These are phyloP conservation scores for Tangachromis dhanisi DNA, from an alignment of 2,113 vertebrate species.

Conservation along the genomic window DNA sequence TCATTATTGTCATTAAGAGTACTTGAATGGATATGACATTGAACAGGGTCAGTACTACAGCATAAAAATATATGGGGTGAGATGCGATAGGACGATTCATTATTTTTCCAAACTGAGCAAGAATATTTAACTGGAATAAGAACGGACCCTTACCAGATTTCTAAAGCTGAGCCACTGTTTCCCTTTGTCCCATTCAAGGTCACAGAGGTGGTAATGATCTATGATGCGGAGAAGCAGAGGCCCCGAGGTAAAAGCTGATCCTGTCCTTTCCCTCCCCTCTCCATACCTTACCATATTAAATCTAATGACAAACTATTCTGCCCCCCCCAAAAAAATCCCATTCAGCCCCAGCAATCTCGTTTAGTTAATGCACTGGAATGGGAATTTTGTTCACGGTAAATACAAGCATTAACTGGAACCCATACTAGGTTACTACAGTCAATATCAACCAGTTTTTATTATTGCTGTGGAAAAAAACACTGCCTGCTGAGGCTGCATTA, in stretches of 20 bases:
- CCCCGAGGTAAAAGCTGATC: constrained; percentile 99
- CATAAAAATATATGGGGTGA: neutral
- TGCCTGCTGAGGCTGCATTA: neutral
- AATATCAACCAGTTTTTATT: neutral
- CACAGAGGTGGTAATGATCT: constrained; percentile 99
- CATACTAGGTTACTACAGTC: neutral
- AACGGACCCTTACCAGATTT: constrained; percentile 12
- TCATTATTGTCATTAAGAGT: constrained; percentile 8
- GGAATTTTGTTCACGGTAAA: neutral
- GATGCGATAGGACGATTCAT: neutral
- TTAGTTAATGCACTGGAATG: neutral
- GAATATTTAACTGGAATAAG: constrained; percentile 27
- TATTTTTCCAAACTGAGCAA: neutral
- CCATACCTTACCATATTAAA: constrained; percentile 72
- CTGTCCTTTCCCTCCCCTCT: constrained; percentile 60
- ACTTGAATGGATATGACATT: constrained; percentile 35
- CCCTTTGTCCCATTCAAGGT: constrained; percentile 82
- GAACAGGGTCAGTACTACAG: constrained; percentile 10
- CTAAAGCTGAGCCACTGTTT: constrained; percentile 56
- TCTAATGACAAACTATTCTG: constrained; percentile 95
- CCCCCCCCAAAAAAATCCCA: constrained; percentile 24
- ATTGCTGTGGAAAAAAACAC: neutral
- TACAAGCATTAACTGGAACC: neutral
- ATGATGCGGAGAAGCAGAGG: constrained; percentile 99
- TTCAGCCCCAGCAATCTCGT: neutral